Conservation (phyloP, 2,888 invertebrate genomes). For the Priocnemis perturbator region DNA sequence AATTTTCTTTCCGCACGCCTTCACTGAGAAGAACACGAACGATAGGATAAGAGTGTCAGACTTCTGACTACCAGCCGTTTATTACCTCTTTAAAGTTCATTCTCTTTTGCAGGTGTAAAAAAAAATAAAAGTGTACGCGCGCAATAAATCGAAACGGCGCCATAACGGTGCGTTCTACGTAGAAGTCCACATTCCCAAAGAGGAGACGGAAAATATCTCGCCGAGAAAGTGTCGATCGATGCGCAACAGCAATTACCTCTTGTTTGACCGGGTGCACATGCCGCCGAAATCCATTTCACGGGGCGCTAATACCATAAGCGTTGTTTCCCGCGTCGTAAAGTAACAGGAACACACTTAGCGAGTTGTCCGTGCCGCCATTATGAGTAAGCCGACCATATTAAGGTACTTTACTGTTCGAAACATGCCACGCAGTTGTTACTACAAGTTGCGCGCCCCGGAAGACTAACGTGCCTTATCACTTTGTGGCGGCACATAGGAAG, state of each 20-base stretch:
- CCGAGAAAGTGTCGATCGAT: no score
- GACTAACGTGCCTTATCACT: constrained; percentile 35
- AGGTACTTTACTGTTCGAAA: constrained; percentile 28
- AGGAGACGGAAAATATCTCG: no score
- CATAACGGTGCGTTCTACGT: no score
- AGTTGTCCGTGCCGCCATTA: constrained; percentile 35
- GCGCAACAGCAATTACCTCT: no score
- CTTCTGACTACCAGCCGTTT: no score
- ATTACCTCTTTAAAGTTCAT: no score
- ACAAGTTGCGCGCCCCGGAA: constrained; percentile 6
- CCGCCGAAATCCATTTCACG: constrained; percentile 17
- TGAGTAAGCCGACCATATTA: constrained; percentile 38
- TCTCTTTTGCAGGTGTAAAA: background rate
- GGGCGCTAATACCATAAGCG: constrained; percentile 11
- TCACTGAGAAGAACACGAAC: constrained; percentile 9
- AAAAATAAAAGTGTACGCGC: no score
- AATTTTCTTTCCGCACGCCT: constrained; percentile 35
- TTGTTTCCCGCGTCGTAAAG: constrained; percentile 33
- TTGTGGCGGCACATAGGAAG: constrained; percentile 1
- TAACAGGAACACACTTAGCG: constrained; percentile 29
- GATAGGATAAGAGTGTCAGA: no score
- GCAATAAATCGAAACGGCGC: no score
- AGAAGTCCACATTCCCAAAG: no score
- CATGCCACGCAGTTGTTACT: constrained; percentile 22
- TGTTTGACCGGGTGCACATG: background rate